Conservation (phyloP, 2,113 vertebrate species). For the Aramus guarauna region DNA sequence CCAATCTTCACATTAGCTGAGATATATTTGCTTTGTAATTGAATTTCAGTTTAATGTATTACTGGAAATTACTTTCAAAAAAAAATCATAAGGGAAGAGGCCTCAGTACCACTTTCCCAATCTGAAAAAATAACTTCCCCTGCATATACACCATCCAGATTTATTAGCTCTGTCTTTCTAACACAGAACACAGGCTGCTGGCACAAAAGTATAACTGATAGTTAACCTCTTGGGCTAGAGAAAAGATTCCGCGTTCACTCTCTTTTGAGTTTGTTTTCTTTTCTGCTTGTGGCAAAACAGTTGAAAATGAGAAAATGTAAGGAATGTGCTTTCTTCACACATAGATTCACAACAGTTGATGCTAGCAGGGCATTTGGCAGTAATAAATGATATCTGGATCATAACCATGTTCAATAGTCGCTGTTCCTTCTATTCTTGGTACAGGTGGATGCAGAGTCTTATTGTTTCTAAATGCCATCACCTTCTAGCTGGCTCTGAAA, state of each 20-base stretch:
- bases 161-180: background rate
- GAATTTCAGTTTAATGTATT: conserved; percentile 54
- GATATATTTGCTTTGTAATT: conserved; percentile 52
- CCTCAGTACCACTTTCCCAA: background rate
- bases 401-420: background rate
- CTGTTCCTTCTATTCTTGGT: background rate
- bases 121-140: conserved; percentile 14
- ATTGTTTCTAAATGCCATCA: background rate
- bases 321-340: background rate
- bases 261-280: background rate
- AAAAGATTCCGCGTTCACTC: background rate
- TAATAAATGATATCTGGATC: background rate
- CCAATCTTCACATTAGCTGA: conserved; percentile 8
- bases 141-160: background rate
- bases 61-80: conserved; percentile 30
- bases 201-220: background rate
- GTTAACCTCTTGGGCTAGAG: background rate
- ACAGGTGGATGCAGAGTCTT: background rate
- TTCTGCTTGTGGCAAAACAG: background rate
- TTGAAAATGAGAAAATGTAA: background rate
- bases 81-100: background rate
- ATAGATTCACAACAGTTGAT: background rate
- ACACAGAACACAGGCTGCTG: background rate
- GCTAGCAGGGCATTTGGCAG: background rate
- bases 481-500: background rate